Evolutionary conservation across 2,113 vertebrate species (phyloP).

Genomic region (Dissostichus mawsoni): DNA sequence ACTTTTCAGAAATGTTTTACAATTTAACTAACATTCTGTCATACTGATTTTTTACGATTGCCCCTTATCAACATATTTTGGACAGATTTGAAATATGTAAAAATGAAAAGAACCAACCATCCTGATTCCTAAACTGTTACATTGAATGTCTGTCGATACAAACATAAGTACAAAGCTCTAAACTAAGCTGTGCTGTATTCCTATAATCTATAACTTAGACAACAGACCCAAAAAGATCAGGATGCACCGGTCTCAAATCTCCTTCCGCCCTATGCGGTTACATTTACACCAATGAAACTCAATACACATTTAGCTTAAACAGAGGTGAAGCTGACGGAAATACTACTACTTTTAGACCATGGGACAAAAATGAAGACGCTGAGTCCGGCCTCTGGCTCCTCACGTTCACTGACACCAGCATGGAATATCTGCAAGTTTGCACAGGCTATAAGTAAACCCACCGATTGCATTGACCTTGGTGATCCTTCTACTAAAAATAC

Average conservation of each 20-base stretch:
- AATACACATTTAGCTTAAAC: constrained; percentile 42
- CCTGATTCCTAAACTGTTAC: too few species aligned
- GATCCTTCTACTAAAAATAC: constrained; percentile 9
- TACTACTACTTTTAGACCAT: constrained; percentile 21
- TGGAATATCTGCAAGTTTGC: constrained; percentile 29
- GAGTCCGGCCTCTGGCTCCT: not conserved
- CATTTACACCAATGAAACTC: constrained; percentile 54
- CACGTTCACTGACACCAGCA: constrained; percentile 6
- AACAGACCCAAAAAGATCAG: constrained; percentile 39
- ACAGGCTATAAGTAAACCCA: constrained; percentile 15
- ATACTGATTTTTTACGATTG: too few species aligned
- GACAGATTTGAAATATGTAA: too few species aligned
- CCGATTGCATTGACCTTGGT: constrained; percentile 19
- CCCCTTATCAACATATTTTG: too few species aligned
- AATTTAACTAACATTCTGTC: too few species aligned
- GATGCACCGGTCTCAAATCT: constrained; percentile 48
- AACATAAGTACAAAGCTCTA: not conserved
- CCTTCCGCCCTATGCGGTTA: constrained; percentile 50
- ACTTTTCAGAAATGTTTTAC: too few species aligned
- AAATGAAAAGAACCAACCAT: too few species aligned
- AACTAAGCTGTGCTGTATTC: constrained; percentile 31
- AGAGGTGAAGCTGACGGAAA: constrained; percentile 55
- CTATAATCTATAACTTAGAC: constrained; percentile 5
- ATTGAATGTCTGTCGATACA: not conserved
- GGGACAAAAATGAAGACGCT: not conserved